phyloP scores from a whole-genome alignment of 2,888 invertebrate genomes.

The Barypeithes pellucidus region DNA sequence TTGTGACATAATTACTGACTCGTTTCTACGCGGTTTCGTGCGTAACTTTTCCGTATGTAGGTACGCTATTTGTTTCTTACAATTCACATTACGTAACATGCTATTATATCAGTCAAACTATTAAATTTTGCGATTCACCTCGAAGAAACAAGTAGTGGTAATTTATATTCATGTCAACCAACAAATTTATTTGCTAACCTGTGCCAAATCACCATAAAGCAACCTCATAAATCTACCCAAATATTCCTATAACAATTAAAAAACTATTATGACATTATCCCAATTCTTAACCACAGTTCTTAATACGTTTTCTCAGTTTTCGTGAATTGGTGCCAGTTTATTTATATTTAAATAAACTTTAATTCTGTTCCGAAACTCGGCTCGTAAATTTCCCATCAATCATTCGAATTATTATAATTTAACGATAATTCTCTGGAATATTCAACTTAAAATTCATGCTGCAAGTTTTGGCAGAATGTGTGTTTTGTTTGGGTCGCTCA shows the following conservation, averaged over 20 bases:
- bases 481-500: constrained; percentile 5
- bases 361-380: background rate
- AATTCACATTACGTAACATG: too few species aligned
- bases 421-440: background rate
- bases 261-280: constrained; percentile 2
- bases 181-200: background rate
- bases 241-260: constrained; percentile 6
- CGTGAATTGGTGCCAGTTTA: background rate
- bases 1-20: too few species aligned
- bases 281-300: background rate
- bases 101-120: too few species aligned
- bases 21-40: too few species aligned
- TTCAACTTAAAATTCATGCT: background rate
- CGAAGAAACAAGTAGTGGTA: background rate
- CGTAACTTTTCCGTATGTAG: too few species aligned
- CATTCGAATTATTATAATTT: background rate
- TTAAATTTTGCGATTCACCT: background rate
- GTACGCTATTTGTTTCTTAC: too few species aligned
- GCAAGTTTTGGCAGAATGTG: background rate
- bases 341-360: background rate
- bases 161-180: background rate
- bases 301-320: background rate
- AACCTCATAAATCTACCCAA: background rate
- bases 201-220: background rate
- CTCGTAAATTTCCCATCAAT: background rate